Percentiles rank a stretch among this genome's conserved stretches.
Evolutionary conservation across 2,113 vertebrate genomes (phyloP).

Genomic region (Salvator merianae): DNA sequence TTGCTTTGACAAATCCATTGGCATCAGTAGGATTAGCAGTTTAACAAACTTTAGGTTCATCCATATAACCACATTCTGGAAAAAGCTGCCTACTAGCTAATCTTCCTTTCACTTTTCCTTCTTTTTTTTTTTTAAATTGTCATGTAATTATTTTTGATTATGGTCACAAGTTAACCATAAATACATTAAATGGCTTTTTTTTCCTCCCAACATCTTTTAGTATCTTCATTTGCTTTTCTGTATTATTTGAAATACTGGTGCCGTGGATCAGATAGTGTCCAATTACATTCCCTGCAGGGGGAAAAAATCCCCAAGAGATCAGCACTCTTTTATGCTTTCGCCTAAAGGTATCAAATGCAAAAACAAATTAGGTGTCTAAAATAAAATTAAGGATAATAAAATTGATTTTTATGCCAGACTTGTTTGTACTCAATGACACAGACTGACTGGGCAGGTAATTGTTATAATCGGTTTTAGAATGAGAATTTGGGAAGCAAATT

Average conservation of each 20-base stretch:
- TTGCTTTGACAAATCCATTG: not conserved
- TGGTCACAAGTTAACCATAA: conserved; percentile 75
- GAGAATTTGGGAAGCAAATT: conserved; percentile 16
- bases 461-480: conserved; percentile 57
- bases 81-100: conserved; percentile 69
- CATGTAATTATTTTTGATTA: conserved; percentile 69
- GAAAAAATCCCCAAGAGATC: conserved; percentile 68
- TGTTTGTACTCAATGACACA: conserved; percentile 65
- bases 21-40: conserved; percentile 10
- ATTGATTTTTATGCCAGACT: conserved; percentile 65
- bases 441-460: conserved; percentile 60
- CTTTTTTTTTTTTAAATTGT: conserved; percentile 27
- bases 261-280: conserved; percentile 60
- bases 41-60: conserved; percentile 1
- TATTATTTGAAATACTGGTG: conserved; percentile 53
- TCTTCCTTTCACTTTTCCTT: conserved; percentile 72
- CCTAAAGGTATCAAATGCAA: conserved; percentile 65
- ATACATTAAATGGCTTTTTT: conserved; percentile 66
- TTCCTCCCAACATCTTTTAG: conserved; percentile 51
- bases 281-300: conserved; percentile 73
- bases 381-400: conserved; percentile 72
- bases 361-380: conserved; percentile 77
- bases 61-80: conserved; percentile 14
- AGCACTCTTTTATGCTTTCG: conserved; percentile 62
- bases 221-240: conserved; percentile 59